These are phyloP conservation scores for Holacanthus passer DNA, from an alignment of 2,113 vertebrate species.

Conservation along the genomic window DNA sequence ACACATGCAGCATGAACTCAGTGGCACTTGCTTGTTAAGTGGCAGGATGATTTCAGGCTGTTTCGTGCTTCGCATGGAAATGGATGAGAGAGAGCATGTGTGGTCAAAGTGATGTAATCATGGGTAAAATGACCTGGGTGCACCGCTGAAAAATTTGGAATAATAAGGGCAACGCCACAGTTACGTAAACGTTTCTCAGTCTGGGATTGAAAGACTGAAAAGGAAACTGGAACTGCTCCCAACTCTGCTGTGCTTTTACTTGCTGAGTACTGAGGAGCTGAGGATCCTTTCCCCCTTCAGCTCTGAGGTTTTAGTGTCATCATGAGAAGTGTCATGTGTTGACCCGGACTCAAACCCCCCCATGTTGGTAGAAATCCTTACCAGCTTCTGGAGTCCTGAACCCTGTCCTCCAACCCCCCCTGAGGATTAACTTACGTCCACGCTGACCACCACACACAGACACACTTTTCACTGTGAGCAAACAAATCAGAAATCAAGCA, in stretches of 20 bases:
- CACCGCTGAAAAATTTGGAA: conserved; percentile 35
- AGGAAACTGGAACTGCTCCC: conserved; percentile 2
- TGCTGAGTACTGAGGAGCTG: background rate
- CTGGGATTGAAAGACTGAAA: conserved; percentile 21
- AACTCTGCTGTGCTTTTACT: background rate
- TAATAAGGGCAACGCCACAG: conserved; percentile 34
- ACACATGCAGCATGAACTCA: conserved; percentile 3
- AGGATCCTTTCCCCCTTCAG: background rate
- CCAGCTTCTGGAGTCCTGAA: conserved; percentile 4
- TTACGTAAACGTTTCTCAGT: conserved; percentile 46
- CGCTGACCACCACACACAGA: conserved; percentile 11
- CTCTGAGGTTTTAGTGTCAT: conserved; percentile 12
- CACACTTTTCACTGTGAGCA: conserved; percentile 11
- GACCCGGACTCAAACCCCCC: background rate
- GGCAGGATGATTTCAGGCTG: conserved; percentile 37
- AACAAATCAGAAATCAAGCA: conserved; percentile 28
- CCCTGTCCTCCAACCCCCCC: background rate
- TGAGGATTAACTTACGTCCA: conserved; percentile 28
- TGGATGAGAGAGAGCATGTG: conserved; percentile 22
- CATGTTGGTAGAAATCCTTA: background rate
- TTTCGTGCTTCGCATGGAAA: conserved; percentile 45
- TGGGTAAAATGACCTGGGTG: conserved; percentile 42
- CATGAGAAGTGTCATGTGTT: background rate
- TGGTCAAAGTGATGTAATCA: conserved; percentile 49
- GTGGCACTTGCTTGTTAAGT: conserved; percentile 5